These are phyloP conservation scores for Apamea sordens DNA, from an alignment of 2,888 invertebrate species.

Conservation along the genomic window DNA sequence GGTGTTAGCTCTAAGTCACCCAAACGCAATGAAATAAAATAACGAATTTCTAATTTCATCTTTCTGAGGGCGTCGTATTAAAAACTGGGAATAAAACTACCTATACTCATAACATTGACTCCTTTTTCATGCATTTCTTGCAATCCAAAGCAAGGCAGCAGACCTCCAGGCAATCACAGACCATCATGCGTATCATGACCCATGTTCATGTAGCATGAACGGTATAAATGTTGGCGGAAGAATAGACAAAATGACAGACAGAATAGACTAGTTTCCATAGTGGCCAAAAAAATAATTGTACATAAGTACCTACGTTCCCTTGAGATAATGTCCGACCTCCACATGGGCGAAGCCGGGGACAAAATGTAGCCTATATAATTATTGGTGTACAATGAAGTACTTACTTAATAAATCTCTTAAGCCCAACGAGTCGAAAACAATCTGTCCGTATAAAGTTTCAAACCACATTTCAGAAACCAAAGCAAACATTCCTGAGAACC, in stretches of 20 bases:
- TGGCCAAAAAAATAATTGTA: no score
- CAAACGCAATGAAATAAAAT: neutral
- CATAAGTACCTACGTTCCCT: neutral
- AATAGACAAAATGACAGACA: no score
- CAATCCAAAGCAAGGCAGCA: no score
- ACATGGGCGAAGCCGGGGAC: neutral
- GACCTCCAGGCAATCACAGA: neutral
- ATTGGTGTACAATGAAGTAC: neutral
- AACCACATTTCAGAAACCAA: neutral
- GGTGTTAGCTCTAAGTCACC: no score
- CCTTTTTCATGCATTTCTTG: neutral
- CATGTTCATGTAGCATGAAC: no score
- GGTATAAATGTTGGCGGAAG: no score
- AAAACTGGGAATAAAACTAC: neutral
- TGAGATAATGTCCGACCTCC: neutral
- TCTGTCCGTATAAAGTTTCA: neutral
- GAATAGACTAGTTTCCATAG: no score
- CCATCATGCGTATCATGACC: neutral
- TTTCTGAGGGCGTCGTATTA: neutral
- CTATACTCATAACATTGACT: neutral
- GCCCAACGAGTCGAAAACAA: neutral
- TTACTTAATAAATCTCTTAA: neutral
- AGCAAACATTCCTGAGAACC: constrained; percentile 4
- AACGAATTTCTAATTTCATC: neutral
- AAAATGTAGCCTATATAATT: neutral